A percentile compares a stretch with the other conserved stretches of the same genome.
These are phyloP conservation scores for Cirrhinus molitorella DNA, from an alignment of 2,797 vertebrate species.

Conservation along the genomic window DNA sequence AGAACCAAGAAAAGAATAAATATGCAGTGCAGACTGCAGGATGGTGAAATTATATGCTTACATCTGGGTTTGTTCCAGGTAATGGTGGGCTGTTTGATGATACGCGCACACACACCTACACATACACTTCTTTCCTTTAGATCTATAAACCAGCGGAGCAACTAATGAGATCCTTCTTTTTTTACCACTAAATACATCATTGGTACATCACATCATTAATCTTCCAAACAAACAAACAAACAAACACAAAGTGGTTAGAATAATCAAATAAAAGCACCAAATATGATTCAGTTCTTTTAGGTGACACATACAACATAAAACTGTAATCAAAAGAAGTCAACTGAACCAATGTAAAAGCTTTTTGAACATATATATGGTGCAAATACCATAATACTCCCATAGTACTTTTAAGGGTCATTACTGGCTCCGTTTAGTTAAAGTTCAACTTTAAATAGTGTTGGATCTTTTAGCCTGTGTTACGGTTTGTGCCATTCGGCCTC, in stretches of 20 bases:
- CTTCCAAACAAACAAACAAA: conserved; percentile 33
- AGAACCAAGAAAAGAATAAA: neutral
- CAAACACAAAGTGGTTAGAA: conserved; percentile 7
- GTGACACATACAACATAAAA: neutral
- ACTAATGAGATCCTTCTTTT: conserved; percentile 39
- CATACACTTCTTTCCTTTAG: conserved; percentile 5
- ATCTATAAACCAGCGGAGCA: conserved; percentile 30
- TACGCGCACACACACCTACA: too few relatives aligned
- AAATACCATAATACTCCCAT: too few relatives aligned
- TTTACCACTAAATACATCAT: conserved; percentile 15
- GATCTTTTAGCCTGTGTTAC: conserved; percentile 16
- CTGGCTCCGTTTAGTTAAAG: neutral
- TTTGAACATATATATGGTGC: too few relatives aligned
- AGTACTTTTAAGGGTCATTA: neutral
- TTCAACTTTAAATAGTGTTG: conserved; percentile 19
- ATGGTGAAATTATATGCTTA: neutral
- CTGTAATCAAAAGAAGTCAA: neutral
- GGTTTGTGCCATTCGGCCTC: neutral
- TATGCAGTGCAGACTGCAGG: neutral
- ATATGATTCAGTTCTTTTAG: neutral
- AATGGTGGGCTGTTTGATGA: neutral
- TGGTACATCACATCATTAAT: conserved; percentile 25
- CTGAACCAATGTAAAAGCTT: neutral
- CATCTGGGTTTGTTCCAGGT: neutral
- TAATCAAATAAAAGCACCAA: neutral